phyloP scores from a whole-genome alignment of 2,113 vertebrate species.

The Benitochromis conjunctus region DNA sequence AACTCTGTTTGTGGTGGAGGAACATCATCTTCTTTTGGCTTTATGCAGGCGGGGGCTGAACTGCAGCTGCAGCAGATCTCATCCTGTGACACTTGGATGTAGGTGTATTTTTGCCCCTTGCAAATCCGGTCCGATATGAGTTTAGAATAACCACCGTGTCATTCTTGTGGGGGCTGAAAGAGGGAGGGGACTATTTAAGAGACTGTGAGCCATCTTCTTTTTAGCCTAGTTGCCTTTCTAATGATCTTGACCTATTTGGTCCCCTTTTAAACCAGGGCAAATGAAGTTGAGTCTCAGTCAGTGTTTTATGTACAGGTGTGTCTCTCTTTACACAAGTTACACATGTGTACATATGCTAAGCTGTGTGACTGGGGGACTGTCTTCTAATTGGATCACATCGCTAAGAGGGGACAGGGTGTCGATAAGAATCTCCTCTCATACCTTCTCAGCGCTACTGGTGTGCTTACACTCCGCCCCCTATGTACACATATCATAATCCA shows the following conservation, averaged over 20 bases:
- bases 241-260: slow-evolving; percentile 14
- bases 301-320: not conserved
- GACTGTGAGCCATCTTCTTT: not conserved
- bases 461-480: not conserved
- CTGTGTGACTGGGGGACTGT: slow-evolving; percentile 56
- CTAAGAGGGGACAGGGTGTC: slow-evolving; percentile 39
- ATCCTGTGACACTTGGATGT: slow-evolving; percentile 39
- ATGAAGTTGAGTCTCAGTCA: not conserved
- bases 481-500: not conserved
- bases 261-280: not conserved
- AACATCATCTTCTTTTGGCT: not conserved
- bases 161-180: slow-evolving; percentile 8
- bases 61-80: slow-evolving; percentile 26
- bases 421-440: not conserved
- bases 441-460: not conserved
- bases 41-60: not conserved
- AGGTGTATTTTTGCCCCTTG: slow-evolving; percentile 63
- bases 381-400: slow-evolving; percentile 76
- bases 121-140: slow-evolving; percentile 45
- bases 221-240: not conserved
- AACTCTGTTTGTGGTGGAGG: not conserved
- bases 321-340: not conserved
- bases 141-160: slow-evolving; percentile 36
- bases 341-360: slow-evolving; percentile 61
- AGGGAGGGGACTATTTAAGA: slow-evolving; percentile 25